Conservation (phyloP, 2,113 vertebrate species). For the Zingel zingel region DNA sequence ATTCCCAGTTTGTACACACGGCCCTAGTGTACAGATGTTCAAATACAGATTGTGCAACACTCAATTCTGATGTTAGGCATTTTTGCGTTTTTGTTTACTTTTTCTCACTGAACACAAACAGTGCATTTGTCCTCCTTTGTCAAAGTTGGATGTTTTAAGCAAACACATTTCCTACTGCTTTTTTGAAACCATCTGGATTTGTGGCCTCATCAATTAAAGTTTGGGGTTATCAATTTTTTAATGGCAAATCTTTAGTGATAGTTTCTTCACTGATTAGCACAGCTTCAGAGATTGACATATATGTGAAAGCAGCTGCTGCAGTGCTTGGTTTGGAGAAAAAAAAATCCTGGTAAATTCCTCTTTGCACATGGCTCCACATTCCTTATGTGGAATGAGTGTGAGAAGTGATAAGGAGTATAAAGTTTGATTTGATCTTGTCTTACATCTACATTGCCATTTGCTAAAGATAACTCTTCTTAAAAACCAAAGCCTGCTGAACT, state of each 20-base stretch:
- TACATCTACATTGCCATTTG: slow-evolving; percentile 15
- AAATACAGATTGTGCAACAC: slow-evolving; percentile 10
- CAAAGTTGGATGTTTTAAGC: background rate
- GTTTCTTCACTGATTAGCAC: slow-evolving; percentile 14
- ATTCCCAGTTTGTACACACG: background rate
- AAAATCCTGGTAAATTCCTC: background rate
- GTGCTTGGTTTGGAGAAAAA: background rate
- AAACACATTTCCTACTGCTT: background rate
- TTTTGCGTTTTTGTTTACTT: background rate
- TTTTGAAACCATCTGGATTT: background rate
- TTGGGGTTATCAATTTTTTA: background rate
- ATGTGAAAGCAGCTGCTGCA: background rate
- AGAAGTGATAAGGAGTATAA: background rate
- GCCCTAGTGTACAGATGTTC: background rate
- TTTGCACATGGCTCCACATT: background rate
- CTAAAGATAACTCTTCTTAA: background rate
- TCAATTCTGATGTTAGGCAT: slow-evolving; percentile 7
- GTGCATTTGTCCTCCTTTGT: background rate
- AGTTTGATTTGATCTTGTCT: background rate
- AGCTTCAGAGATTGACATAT: background rate
- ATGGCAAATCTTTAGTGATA: background rate
- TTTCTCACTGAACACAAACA: slow-evolving; percentile 19
- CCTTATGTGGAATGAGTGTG: background rate
- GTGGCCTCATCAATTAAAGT: background rate
- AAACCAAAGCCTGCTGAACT: slow-evolving; percentile 17